phyloP scores from a whole-genome alignment of 1,140 invertebrate genomes.

The Battus philenor region DNA sequence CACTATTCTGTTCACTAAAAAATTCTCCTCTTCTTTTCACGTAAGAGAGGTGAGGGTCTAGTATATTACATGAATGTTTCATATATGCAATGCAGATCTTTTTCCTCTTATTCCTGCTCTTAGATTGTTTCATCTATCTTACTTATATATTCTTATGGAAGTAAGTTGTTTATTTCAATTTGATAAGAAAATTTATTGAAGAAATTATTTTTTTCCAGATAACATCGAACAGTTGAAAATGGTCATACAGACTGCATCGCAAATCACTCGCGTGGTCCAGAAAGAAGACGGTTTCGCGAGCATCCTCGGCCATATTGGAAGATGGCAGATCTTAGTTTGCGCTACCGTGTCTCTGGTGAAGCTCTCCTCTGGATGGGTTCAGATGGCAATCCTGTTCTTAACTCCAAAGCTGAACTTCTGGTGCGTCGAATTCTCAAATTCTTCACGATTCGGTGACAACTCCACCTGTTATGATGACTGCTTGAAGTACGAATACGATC shows the following conservation, averaged over 20 bases:
- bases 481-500: constrained; percentile 58
- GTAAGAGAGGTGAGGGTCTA: too few species aligned
- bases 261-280: constrained; percentile 21
- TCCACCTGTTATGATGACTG: constrained; percentile 49
- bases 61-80: too few species aligned
- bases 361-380: constrained; percentile 76
- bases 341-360: constrained; percentile 73
- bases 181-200: too few species aligned
- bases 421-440: constrained; percentile 36
- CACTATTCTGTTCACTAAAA: too few species aligned
- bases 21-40: too few species aligned
- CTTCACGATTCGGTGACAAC: constrained; percentile 27
- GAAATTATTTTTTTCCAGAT: constrained; percentile 1
- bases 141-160: too few species aligned
- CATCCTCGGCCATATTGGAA: constrained; percentile 75
- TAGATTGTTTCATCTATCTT: too few species aligned
- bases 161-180: too few species aligned
- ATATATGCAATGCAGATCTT: too few species aligned
- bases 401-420: constrained; percentile 41
- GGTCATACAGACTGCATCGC: constrained; percentile 30
- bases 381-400: constrained; percentile 73
- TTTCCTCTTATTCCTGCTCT: too few species aligned
- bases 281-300: constrained; percentile 49
- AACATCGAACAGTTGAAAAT: constrained; percentile 22
- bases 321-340: constrained; percentile 76